These are phyloP conservation scores for Escarpia spicata DNA, from an alignment of 2,888 invertebrate species.

Conservation along the genomic window DNA sequence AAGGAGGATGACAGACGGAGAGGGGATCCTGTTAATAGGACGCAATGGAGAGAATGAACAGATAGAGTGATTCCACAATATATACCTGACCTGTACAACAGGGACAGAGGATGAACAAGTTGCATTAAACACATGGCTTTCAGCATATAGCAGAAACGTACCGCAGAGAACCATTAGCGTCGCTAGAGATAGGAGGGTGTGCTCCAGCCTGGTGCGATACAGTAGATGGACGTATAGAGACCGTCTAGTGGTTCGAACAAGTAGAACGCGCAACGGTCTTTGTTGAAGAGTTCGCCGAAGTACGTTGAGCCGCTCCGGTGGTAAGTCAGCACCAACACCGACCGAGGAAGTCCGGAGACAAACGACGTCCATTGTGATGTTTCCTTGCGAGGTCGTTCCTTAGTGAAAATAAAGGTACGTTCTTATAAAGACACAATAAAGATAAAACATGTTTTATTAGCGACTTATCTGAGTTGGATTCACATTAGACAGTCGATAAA, in stretches of 20 bases:
- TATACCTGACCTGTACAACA: too few species aligned
- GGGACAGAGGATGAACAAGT: too few species aligned
- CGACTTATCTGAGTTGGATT: too few species aligned
- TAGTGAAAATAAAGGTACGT: neutral
- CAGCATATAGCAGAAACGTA: neutral
- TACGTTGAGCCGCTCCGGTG: conserved; percentile 37
- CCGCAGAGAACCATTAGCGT: conserved; percentile 30
- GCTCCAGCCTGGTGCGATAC: conserved; percentile 36
- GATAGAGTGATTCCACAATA: too few species aligned
- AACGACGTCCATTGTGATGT: neutral
- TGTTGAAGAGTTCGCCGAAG: conserved; percentile 37
- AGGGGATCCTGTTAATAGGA: too few species aligned
- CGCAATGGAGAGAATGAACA: too few species aligned
- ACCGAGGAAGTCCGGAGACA: conserved; percentile 14
- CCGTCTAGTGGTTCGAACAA: conserved; percentile 39
- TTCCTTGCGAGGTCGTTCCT: neutral
- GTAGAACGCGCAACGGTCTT: conserved; percentile 33
- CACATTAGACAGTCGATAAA: too few species aligned
- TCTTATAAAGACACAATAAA: neutral
- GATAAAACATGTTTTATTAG: too few species aligned
- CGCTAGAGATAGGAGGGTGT: conserved; percentile 31
- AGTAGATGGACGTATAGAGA: conserved; percentile 35
- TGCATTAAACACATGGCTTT: too few species aligned
- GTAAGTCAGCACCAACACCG: conserved; percentile 34
- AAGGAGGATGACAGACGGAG: too few species aligned